Evolutionary conservation across 2,797 vertebrate species (phyloP).

Genomic region (Phaenicophaeus curvirostris): DNA sequence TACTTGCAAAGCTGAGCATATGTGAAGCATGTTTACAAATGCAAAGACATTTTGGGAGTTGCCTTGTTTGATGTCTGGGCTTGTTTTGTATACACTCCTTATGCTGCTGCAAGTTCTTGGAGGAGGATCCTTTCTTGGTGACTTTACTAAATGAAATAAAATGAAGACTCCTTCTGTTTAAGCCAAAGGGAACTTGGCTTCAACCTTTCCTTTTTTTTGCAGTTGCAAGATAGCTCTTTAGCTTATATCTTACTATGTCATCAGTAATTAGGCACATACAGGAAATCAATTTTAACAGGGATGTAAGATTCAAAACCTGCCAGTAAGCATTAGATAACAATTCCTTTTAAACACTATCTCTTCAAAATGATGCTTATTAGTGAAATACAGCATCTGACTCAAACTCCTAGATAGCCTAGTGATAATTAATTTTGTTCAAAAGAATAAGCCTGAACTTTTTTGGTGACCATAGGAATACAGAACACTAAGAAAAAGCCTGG

Average conservation of each 20-base stretch:
- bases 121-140: conserved; percentile 24
- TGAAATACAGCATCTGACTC: neutral
- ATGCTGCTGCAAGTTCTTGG: conserved; percentile 14
- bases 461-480: neutral
- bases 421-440: conserved; percentile 16
- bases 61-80: conserved; percentile 57
- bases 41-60: conserved; percentile 54
- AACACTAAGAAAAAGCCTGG: neutral
- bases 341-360: conserved; percentile 1
- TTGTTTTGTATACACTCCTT: conserved; percentile 53
- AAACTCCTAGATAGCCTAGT: conserved; percentile 3
- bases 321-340: conserved; percentile 27
- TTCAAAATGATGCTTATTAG: conserved; percentile 18
- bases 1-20: conserved; percentile 51
- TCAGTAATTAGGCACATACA: conserved; percentile 59
- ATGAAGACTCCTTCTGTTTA: conserved; percentile 1
- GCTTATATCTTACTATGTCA: conserved; percentile 48
- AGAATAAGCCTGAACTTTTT: neutral
- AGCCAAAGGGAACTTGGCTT: conserved; percentile 25
- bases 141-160: conserved; percentile 38
- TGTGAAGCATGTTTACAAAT: conserved; percentile 56
- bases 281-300: conserved; percentile 57
- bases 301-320: conserved; percentile 34
- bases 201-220: neutral
- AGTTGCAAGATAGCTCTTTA: conserved; percentile 23